Base-by-base conservation (phyloP, 2,113 vertebrate species). In the Chunga burmeisteri region DNA sequence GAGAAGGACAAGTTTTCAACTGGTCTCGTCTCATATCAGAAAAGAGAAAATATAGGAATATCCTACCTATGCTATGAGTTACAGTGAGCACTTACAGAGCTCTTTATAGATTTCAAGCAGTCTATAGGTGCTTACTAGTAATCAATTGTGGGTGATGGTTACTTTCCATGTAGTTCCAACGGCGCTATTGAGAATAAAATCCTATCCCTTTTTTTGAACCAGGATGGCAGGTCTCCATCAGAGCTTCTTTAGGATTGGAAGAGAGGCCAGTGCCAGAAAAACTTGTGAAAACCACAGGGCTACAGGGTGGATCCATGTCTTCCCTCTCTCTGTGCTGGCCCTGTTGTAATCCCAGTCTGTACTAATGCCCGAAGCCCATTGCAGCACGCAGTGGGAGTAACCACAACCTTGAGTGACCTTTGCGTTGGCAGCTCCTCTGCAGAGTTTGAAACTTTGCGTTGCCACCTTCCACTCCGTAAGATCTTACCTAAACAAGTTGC, bases 381-480 rank as follows among this genome's bases (percentile, higher is more conserved):
- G 85, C 90, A 94, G 92, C 58, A 67, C 16, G 6, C 87, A 81
- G 58, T 19, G 90, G 85, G 92, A 95, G 92, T 32, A 63, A 92
- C 92, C 90, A 94, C 85, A 94, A 50, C 94, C 92, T 63, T 21
- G 88, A 19, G 79, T 88, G 96, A 96, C 94, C 96, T 94, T 25
- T 88, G 88, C 2, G 0, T 34, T 93, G 92, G 82, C 92, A 96
- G 88, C 80, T 90, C 55, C 75, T 94, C 95, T 13, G 40, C 73
- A 13, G 14, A 65, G 90, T 12, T 11, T 68, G 47, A 92, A 88
- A 88, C 83, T 81, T 49, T 2, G 11, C 36, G 4, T 67, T 65
- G 86, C 81, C 6, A 20, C 68, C 80, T 86, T 89, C 55, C 40
- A 44, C 56, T 67, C 86, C 38, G 44, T 34, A 27, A 67, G 82